phyloP scores from a whole-genome alignment of 2,113 vertebrate genomes.

The Rhineura floridana region DNA sequence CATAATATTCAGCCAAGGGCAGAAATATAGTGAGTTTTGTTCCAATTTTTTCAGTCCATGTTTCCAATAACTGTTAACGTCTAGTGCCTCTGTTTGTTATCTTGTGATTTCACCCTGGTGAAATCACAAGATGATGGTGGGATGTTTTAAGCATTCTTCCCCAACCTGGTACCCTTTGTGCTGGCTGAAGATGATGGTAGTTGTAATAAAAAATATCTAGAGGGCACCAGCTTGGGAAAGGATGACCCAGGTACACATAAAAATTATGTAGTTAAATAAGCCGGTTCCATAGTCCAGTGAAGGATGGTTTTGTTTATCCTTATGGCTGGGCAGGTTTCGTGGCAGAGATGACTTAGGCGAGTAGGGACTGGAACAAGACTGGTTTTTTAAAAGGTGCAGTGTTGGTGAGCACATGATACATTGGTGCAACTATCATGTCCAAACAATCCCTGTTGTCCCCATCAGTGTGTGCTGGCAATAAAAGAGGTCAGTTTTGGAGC shows the following conservation, averaged over 20 bases:
- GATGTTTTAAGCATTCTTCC: background rate
- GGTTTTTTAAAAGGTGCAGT: background rate
- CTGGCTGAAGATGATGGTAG: too few species aligned
- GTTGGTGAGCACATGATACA: background rate
- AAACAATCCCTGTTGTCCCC: slow-evolving; percentile 20
- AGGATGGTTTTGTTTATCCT: background rate
- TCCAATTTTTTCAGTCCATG: background rate
- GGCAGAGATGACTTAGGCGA: background rate
- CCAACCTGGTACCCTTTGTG: too few species aligned
- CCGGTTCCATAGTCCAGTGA: background rate
- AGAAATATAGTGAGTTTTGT: background rate
- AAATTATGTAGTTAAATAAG: background rate
- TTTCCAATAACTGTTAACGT: slow-evolving; percentile 47
- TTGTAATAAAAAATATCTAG: too few species aligned
- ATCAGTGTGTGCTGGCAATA: slow-evolving; percentile 15
- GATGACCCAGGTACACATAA: background rate
- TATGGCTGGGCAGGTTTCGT: background rate
- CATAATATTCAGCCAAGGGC: too few species aligned
- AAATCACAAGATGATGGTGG: background rate
- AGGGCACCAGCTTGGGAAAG: background rate
- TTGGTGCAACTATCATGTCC: slow-evolving; percentile 24
- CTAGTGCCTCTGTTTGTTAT: background rate
- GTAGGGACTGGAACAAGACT: background rate
- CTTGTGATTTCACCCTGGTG: background rate
- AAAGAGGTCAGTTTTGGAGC: slow-evolving; percentile 31